Base-by-base conservation (phyloP, 1,140 invertebrate genomes). In the Aphelinus atriplicis region DNA sequence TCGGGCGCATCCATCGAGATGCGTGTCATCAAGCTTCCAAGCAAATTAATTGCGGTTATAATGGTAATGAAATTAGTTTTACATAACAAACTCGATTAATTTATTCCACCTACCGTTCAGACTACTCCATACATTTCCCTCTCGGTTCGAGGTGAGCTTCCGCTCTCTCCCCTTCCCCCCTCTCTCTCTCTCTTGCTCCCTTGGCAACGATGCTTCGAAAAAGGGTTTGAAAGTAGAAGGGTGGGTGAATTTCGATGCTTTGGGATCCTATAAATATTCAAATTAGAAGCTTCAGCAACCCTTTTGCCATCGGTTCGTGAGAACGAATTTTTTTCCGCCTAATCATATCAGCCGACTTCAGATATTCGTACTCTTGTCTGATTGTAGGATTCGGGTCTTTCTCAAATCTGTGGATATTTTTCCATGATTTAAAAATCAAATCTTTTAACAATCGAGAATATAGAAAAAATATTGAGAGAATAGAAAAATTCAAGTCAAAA, bases 181-280 rank as follows among this genome's bases (percentile, higher is more conserved):
- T 26, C 43, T 1, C 5, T 7, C 5, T 5, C 43, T 50, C 42
- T 0, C 9, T 47, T 26, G 3, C 58, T 71, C 71, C 66, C 71
- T 50, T 71, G 45, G 26, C 48, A 9, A 51, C 50, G 64, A 7
- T 51, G 73, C 70, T 73, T 76, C 67, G 56, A 51, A 64, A 73
- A 61, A 76, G 74, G 69, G 67, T 75, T 64, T 50, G 56, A 53
- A 71, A 57, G 26, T 26, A 26, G 26, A 26, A 26, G 26, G 26
- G 26, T 26, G 26, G 26, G 26, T 26, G 72, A 79, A 77, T 79
- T 70, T 71, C 68, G 57, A 43, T n/a, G 57, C 53, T 45, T 7
- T 42, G 9, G 5, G 45, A 63, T 71, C 78, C 82, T 79, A 82
- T 83, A 83, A 83, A 83, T 83, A 83, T 83, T 83, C 79, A 82